These are phyloP conservation scores for Octomys mimax DNA, from an alignment of 2,797 vertebrate genomes.

Conservation along the genomic window DNA sequence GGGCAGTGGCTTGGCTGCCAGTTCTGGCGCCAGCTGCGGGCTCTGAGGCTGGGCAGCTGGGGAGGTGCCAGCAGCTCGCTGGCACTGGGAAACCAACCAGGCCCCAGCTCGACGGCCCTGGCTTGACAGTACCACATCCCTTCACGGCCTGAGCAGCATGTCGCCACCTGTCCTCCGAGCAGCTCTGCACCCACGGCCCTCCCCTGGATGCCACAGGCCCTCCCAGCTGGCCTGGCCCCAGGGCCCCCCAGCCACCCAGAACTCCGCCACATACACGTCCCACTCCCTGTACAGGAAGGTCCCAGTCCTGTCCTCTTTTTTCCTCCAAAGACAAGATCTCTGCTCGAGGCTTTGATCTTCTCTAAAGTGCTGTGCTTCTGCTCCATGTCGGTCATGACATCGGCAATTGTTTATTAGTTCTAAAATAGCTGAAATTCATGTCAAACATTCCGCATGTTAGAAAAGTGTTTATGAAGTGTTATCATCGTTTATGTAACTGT, in stretches of 20 bases:
- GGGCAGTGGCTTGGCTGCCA: background rate
- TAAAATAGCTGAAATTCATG: constrained; percentile 94
- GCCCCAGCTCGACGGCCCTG: background rate
- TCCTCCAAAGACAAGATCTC: constrained; percentile 77
- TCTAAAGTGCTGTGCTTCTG: constrained; percentile 91
- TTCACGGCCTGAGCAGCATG: rapidly evolving
- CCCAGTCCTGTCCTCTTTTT: background rate
- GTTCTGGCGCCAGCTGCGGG: background rate
- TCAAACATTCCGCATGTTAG: constrained; percentile 92
- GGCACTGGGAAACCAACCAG: rapidly evolving
- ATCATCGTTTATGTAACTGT: constrained; percentile 91
- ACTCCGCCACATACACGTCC: background rate
- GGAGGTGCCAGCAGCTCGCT: background rate
- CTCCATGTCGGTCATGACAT: constrained; percentile 90
- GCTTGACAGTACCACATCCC: rapidly evolving
- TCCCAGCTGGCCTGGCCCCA: background rate
- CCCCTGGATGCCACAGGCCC: rapidly evolving
- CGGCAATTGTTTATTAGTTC: constrained; percentile 98
- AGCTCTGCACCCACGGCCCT: background rate
- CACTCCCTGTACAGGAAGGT: background rate
- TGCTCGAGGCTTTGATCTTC: constrained; percentile 94
- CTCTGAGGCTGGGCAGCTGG: background rate
- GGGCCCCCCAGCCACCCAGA: background rate
- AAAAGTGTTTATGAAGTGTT: constrained; percentile 93
- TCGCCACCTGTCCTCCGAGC: background rate